These are phyloP conservation scores for Meganola albula DNA, from an alignment of 2,888 invertebrate species.

Conservation along the genomic window DNA sequence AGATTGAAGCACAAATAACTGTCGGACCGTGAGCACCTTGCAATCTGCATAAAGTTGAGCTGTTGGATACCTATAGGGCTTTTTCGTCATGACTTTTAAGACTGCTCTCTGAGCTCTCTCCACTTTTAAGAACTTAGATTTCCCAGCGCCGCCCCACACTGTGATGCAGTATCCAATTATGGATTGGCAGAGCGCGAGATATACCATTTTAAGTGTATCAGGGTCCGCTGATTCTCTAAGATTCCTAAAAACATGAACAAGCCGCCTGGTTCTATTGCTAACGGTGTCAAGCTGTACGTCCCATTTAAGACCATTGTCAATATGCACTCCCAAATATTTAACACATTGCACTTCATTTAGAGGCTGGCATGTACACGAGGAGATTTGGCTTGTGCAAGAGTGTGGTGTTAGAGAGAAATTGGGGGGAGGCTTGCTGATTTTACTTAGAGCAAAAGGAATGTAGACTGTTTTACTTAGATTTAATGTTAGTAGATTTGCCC, in stretches of 20 bases:
- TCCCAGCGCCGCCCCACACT: not conserved
- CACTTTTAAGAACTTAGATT: not conserved
- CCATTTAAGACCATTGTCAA: conserved; percentile 5
- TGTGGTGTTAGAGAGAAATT: not conserved
- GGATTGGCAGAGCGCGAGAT: not conserved
- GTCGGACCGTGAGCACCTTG: not conserved
- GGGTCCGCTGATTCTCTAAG: conserved; percentile 5
- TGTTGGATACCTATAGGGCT: not conserved
- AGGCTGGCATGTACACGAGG: not conserved
- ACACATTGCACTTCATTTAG: not conserved
- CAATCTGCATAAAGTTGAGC: not conserved
- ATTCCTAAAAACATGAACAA: not conserved
- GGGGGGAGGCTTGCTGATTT: not conserved
- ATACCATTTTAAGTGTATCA: conserved; percentile 1
- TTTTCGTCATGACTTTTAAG: not conserved
- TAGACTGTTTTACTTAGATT: not conserved
- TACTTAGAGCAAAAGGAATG: not conserved
- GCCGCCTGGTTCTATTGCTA: not conserved
- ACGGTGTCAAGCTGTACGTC: not conserved
- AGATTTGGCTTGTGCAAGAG: not conserved
- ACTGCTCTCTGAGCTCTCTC: not conserved
- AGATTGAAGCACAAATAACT: no score
- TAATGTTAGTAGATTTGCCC: not conserved
- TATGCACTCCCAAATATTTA: not conserved
- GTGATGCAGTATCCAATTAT: not conserved